Conservation (phyloP, 2,797 vertebrate species). For the Perdix hodgsoniae region DNA sequence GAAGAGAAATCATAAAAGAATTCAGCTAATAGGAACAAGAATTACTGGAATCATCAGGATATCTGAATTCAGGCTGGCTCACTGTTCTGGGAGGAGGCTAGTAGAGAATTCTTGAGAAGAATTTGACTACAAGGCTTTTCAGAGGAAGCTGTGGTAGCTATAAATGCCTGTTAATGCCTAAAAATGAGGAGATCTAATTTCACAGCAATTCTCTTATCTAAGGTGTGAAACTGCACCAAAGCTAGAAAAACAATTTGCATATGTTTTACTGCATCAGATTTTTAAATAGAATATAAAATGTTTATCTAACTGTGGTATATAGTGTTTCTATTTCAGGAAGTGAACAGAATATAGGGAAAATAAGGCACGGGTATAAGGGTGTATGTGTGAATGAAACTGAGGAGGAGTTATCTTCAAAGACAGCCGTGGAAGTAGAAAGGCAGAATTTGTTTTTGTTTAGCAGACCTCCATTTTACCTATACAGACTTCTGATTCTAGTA, state of each 20-base stretch:
- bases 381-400: neutral
- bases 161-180: neutral
- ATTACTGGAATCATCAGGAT: conserved; percentile 37
- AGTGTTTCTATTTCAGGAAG: neutral
- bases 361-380: neutral
- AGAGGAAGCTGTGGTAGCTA: neutral
- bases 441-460: neutral
- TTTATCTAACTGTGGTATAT: neutral
- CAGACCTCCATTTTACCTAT: neutral
- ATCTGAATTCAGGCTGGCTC: conserved; percentile 20
- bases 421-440: neutral
- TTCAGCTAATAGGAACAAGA: conserved; percentile 41
- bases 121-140: conserved; percentile 14
- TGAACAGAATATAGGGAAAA: neutral
- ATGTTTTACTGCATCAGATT: neutral
- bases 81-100: neutral
- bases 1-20: conserved; percentile 50
- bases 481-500: neutral
- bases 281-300: neutral
- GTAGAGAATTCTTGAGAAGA: neutral
- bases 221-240: neutral
- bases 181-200: conserved; percentile 3
- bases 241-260: neutral
- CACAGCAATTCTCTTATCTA: neutral
- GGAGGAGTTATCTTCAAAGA: neutral